A percentile compares a stretch with the other conserved stretches of the same genome.
phyloP scores from a whole-genome alignment of 64 coral and sea anemone species.

The Pachyseris speciosa region DNA sequence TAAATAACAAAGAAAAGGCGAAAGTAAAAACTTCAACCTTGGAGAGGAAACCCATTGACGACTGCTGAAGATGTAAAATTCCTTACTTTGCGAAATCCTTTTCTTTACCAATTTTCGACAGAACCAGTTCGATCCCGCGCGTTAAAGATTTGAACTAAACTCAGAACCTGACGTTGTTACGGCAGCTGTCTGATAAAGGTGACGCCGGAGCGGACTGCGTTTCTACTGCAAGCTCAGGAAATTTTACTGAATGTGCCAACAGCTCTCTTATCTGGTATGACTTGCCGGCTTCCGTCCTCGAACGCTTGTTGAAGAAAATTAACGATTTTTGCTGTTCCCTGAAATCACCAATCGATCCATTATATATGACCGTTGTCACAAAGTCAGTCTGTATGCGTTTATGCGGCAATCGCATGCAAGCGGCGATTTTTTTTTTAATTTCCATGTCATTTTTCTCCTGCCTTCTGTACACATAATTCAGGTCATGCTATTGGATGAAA shows the following conservation, averaged over 20 bases:
- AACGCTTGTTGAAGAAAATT: background rate
- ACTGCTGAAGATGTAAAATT: background rate
- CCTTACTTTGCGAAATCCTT: background rate
- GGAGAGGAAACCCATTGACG: slow-evolving; percentile 50
- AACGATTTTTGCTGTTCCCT: background rate
- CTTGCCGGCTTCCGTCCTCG: background rate
- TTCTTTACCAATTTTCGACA: background rate
- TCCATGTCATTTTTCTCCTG: background rate
- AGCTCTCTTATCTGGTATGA: background rate
- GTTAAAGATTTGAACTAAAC: background rate
- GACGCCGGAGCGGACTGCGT: background rate
- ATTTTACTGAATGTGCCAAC: background rate
- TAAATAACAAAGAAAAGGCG: slow-evolving; percentile 73
- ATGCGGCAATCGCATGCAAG: background rate
- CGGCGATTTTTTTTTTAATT: background rate
- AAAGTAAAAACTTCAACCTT: slow-evolving; percentile 73
- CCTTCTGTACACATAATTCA: background rate
- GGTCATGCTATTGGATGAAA: slow-evolving; percentile 4
- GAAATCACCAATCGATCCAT: background rate
- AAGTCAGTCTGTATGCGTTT: background rate
- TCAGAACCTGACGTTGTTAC: background rate
- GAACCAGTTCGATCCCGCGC: background rate
- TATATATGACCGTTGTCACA: background rate
- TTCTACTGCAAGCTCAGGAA: background rate
- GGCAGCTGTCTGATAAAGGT: slow-evolving; percentile 12